These are phyloP conservation scores for Oncorhynchus kisutch DNA, from an alignment of 2,113 vertebrate genomes.

Conservation along the genomic window DNA sequence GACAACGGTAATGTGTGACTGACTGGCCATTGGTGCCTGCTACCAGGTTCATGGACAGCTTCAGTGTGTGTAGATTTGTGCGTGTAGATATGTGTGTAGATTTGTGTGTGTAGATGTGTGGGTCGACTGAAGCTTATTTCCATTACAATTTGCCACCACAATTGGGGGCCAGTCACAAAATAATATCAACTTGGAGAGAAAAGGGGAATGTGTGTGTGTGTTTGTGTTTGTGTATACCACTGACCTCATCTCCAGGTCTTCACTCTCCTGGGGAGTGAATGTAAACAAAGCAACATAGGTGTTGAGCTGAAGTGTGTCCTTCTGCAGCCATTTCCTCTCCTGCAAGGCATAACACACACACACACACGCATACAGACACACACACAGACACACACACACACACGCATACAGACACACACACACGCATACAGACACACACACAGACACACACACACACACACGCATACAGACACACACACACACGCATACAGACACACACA, in stretches of 20 bases:
- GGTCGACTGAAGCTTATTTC: no score
- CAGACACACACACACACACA: conserved; percentile 9
- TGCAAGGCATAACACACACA: conserved; percentile 35
- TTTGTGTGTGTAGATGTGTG: neutral
- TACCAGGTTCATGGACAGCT: no score
- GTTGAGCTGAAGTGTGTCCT: conserved; percentile 82
- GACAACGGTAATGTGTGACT: no score
- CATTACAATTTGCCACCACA: no score
- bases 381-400: conserved; percentile 5
- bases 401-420: neutral
- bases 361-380: conserved; percentile 32
- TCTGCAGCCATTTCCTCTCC: conserved; percentile 68
- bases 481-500: conserved; percentile 16
- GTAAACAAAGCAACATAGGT: conserved; percentile 95
- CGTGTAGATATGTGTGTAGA: neutral
- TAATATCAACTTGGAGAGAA: no score
- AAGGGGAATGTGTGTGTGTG: neutral
- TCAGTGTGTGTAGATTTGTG: neutral
- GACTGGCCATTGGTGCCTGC: no score
- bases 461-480: conserved; percentile 33
- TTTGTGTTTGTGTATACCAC: conserved; percentile 8
- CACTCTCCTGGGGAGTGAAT: conserved; percentile 88
- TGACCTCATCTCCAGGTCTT: conserved; percentile 95
- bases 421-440: conserved; percentile 8
- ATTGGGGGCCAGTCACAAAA: no score